Evolutionary conservation across 2,888 invertebrate genomes (phyloP), one percentile per base, ranked within the genome.

Genomic region (Stegophylla sp.): DNA sequence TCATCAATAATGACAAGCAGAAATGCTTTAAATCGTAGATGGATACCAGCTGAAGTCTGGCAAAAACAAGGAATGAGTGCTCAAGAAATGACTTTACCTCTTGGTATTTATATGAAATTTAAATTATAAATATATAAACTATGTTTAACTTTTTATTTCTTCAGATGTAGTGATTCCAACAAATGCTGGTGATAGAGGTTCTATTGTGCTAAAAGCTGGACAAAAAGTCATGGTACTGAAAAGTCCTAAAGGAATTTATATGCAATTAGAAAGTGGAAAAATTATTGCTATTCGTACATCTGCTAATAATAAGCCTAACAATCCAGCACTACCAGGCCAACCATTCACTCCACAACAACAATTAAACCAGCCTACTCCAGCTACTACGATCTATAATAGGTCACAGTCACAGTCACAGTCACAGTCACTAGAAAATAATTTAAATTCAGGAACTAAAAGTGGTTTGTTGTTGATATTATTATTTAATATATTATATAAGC

Each of bases 191-290:
- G 95, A 95, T 84, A 93, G 94, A 86, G 92, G 94, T 10, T 94
- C 94, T 84, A 96, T 96, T 83, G 94, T 94, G 20, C 88, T 98
- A 73, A 95, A 96, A 86, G 95, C 97, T 0, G 97, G 97, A 0
- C 96, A 97, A 86, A 92, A 95, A 84, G 96, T 98, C 0, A 93
- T 97, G 90, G 95, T 98, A 5, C 89, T 98, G 56, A 96, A 96
- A 86, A 97, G 97, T 10, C 94, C 95, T 0, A 97, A 97, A 87
- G 97, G 97, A 67, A 96, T 97, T 84, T 97, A 97, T 87, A 94
- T 98, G 92, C 94, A 97, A 85, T 88, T 97, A 64, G 95, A 95
- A 85, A 95, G 95, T 84, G 97, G 97, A 43, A 96, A 96, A 88
- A 95, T 97, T 82, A 96, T 97, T 83, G 96, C 97, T 34, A 96